Evolutionary conservation across 1,140 invertebrate species (phyloP).

Genomic region (Paraescarpia echinospica): DNA sequence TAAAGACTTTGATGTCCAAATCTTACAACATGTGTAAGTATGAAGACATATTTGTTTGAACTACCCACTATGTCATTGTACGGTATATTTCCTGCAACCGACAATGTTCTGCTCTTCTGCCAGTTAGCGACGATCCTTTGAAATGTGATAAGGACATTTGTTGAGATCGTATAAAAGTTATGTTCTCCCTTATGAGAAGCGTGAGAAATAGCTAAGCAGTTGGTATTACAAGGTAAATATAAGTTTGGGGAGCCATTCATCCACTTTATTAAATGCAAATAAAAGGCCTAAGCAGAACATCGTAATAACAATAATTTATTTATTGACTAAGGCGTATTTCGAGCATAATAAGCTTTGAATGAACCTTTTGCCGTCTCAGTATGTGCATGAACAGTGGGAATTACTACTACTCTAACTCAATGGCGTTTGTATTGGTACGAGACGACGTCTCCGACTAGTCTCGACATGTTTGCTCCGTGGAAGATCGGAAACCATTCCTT

Average conservation of each 20-base stretch:
- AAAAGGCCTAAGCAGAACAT: not conserved
- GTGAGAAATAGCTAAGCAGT: not conserved
- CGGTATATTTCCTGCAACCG: not conserved
- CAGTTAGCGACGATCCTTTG: not conserved
- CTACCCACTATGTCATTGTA: too few relatives aligned
- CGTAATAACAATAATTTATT: not conserved
- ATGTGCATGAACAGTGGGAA: not conserved
- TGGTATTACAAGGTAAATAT: not conserved
- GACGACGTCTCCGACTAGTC: not conserved
- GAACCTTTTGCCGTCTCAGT: not conserved
- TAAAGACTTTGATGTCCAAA: not conserved
- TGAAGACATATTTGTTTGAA: not conserved
- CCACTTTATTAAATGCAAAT: not conserved
- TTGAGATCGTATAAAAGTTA: not conserved
- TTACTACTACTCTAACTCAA: not conserved
- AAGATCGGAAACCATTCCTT: not conserved
- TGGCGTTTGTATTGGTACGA: not conserved
- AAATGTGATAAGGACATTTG: not conserved
- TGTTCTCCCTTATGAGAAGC: not conserved
- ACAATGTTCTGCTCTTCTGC: too few relatives aligned
- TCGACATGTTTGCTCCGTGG: not conserved
- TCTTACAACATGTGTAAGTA: not conserved
- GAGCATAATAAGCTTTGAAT: not conserved
- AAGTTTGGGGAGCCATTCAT: not conserved
- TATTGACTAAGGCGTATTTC: not conserved